Conservation (phyloP, 2,888 invertebrate genomes). For the Pachycephus smyrnensis region DNA sequence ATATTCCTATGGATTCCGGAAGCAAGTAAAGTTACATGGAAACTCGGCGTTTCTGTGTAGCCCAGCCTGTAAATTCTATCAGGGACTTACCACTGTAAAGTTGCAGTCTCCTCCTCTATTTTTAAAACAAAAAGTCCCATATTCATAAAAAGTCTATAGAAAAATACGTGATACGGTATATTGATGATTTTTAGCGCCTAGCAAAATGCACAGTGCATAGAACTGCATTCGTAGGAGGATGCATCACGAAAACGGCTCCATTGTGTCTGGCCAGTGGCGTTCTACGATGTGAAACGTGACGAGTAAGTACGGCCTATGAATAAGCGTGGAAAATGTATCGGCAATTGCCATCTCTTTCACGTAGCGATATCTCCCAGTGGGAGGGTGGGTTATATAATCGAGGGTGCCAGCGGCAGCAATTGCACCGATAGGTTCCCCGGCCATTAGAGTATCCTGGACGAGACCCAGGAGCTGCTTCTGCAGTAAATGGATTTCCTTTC, state of each 20-base stretch:
- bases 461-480: slow-evolving; percentile 22
- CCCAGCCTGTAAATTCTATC: background rate
- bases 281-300: background rate
- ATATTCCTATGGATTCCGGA: background rate
- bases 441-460: slow-evolving; percentile 35
- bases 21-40: background rate
- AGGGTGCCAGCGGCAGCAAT: slow-evolving; percentile 36
- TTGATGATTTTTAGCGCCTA: background rate
- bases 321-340: slow-evolving; percentile 51
- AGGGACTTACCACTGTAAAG: background rate
- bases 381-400: slow-evolving; percentile 23
- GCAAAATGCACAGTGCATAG: background rate
- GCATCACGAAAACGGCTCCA: background rate
- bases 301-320: slow-evolving; percentile 29
- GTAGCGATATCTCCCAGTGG: slow-evolving; percentile 44
- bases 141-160: background rate
- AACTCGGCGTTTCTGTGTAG: background rate
- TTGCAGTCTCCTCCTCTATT: background rate
- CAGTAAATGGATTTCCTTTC: slow-evolving; percentile 21
- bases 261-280: background rate
- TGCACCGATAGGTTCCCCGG: slow-evolving; percentile 38
- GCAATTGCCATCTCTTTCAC: slow-evolving; percentile 54
- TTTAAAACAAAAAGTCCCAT: background rate
- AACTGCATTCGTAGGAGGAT: background rate
- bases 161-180: background rate